These are phyloP conservation scores for Urocyon cinereoargenteus DNA, from an alignment of 2,797 vertebrate genomes.

Conservation along the genomic window DNA sequence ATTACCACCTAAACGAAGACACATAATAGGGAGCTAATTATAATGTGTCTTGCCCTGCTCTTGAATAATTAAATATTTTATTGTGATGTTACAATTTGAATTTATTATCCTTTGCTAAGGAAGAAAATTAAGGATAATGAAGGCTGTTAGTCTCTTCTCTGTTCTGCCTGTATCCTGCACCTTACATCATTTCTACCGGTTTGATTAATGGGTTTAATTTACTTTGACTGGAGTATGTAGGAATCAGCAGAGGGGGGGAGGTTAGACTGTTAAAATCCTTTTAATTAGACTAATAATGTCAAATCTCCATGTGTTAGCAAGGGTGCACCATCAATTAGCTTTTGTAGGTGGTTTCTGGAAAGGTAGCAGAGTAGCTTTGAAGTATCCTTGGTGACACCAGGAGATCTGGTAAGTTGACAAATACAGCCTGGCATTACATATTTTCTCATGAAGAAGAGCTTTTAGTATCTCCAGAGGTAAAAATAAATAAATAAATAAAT, in stretches of 20 bases:
- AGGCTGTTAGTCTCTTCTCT: conserved; percentile 85
- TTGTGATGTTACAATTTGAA: conserved; percentile 88
- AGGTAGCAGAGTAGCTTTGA: conserved; percentile 81
- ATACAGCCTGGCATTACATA: conserved; percentile 82
- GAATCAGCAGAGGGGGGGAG: conserved; percentile 76
- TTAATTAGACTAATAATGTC: conserved; percentile 91
- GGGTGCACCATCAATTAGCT: conserved; percentile 87
- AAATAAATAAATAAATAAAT: not conserved
- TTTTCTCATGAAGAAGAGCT: conserved; percentile 78
- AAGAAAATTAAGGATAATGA: conserved; percentile 89
- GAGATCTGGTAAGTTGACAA: conserved; percentile 85
- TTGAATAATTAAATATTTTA: conserved; percentile 90
- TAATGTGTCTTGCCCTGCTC: conserved; percentile 82
- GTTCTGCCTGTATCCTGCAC: conserved; percentile 74
- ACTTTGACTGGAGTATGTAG: conserved; percentile 83
- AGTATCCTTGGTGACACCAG: conserved; percentile 76
- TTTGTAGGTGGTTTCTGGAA: conserved; percentile 85
- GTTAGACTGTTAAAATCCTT: conserved; percentile 85
- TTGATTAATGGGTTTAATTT: conserved; percentile 91
- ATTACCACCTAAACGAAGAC: conserved; percentile 85
- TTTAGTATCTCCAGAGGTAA: conserved; percentile 77
- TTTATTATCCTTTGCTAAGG: conserved; percentile 88
- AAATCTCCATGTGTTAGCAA: conserved; percentile 88
- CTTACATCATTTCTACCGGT: conserved; percentile 86
- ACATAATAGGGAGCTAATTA: conserved; percentile 84